Evolutionary conservation across 2,888 invertebrate species (phyloP), one percentile per base, ranked within the genome.

Genomic region (Bellardia pandia): DNA sequence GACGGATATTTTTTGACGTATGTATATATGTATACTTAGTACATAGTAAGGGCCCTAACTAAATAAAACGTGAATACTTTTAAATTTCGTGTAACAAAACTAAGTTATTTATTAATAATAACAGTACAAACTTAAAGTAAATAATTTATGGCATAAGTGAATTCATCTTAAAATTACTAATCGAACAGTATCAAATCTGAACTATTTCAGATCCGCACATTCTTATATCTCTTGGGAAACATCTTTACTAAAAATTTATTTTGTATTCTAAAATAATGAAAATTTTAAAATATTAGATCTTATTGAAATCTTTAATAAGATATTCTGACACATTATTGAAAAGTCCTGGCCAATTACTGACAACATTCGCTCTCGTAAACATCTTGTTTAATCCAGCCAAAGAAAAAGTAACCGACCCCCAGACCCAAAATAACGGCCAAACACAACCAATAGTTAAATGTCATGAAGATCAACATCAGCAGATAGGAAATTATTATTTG

Each of bases 391-490:
- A 92, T 89, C 92, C 92, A 93, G 11, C 93, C 93, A 79, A 93
- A 93, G 77, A 92, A 90, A 76, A 93, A 93, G 86, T 93, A 93
- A 0, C 93, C 93, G 4, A 90, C 1, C 3, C 90, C 91, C 33
- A 93, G 90, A 3, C 93, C 93, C 80, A 93, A 88, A 3, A 94
- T 82, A 64, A 93, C 91, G 1, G 93, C 92, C 80, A 94, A 78
- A 69, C 92, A 93, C 1, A 94, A 87, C 93, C 93, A 93, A 89
- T 93, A 93, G 89, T 94, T 93, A 88, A 89, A 93, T 7, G 89
- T 91, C 93, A 93, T 93, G 51, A 94, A 92, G 71, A 93, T 89
- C 89, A 94, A 89, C 93, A 93, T 93, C 37, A 93, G 88, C 68
- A 93, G 77, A 79, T 93, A 93, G 37, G 93, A 93, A 14, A 93